Evolutionary conservation across 2,113 vertebrate genomes (phyloP), one percentile per base, ranked within the genome.

Genomic region (Nycticebus coucang): DNA sequence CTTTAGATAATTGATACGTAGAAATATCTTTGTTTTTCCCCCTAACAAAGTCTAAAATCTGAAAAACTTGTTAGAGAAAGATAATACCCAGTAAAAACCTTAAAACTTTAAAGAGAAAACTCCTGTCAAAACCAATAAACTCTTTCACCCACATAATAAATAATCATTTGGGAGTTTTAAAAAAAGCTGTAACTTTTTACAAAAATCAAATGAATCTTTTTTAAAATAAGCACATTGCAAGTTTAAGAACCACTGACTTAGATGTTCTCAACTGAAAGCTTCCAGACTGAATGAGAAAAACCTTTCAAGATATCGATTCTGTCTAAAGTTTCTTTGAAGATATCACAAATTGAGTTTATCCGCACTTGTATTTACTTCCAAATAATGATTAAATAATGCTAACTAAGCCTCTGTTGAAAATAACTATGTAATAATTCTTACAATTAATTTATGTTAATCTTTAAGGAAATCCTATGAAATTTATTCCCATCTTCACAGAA

Each of bases 101-200:
- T 72, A 30, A 21, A 5, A 62, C 86, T 86, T n/a, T 77, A 4
- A 4, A 82, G 0, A 55, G 13, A 85, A 87, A 60, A 2, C 15
- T 35, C 37, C 7, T 2, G 2, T 82, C 28, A 95, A 90, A 93
- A 88, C 72, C 60, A 89, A 79, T 93, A 75, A 55, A n/a, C 2
- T 72, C 7, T 59, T 57, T 59, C 7, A 57, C 41, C 33, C 60
- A 30, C 19, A 93, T 91, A 86, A 30, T 17, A 81, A 68, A 87
- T 81, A 81, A n/a, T 53, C 3, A 92, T 57, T 62, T 64, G 7
- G 4, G 35, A 80, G 10, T 92, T 69, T 78, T 89, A 75, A 33
- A 13, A 60, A 89, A 83, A 75, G 17, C 0, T 79, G 12, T 33
- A 74, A 84, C 62, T 77, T 8, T 11, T 15, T 24, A 15, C 35